Evolutionary conservation across 2,113 vertebrate species (phyloP), one percentile per base, ranked within the genome.

Genomic region (Dicrurus megarhynchus): DNA sequence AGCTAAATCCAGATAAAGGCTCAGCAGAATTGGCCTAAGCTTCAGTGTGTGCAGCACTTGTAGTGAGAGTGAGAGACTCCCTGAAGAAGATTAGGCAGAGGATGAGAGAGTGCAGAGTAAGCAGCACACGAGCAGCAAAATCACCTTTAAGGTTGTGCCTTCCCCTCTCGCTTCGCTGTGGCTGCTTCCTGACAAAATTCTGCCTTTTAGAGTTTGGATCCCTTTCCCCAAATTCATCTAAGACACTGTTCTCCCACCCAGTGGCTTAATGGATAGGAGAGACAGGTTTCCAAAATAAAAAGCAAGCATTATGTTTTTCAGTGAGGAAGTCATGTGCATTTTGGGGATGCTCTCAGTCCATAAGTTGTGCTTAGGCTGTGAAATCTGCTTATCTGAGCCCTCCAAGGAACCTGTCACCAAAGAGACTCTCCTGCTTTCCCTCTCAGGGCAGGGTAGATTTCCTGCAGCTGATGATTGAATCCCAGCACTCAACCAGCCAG

Each of bases 381-480:
- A 74, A 35, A 86, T 60, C 52, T 76, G 37, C 35, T 74, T 47
- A 33, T 46, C 33, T 67, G 35, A 90, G 64, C 37, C 41, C 41
- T 46, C 23, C n/a, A 11, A 61, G 33, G 65, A 50, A 32, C 11
- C 32, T 69, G 4, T 26, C 78, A 82, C 74, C 55, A 89, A 57
- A 87, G 18, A 83, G 56, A 35, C 16, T 67, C 52, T 84, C 53
- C 70, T 93, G 42, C 69, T 92, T 91, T 49, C 87, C 20, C 60
- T 85, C 69, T 33, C 81, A 99, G 98, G 97, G 89, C 19, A 95
- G 98, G 87, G 97, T 99, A 20, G 98, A 99, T 96, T 98, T 99
- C 55, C 97, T 99, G 95, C 98, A 99, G 96, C 78, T 99, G 60
- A 98, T 99, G 99, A 97, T 99, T 0, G 98, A 99, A 37, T 97